These are phyloP conservation scores for Drosophila longiperda DNA, from an alignment of 2,888 invertebrate species.

Conservation along the genomic window DNA sequence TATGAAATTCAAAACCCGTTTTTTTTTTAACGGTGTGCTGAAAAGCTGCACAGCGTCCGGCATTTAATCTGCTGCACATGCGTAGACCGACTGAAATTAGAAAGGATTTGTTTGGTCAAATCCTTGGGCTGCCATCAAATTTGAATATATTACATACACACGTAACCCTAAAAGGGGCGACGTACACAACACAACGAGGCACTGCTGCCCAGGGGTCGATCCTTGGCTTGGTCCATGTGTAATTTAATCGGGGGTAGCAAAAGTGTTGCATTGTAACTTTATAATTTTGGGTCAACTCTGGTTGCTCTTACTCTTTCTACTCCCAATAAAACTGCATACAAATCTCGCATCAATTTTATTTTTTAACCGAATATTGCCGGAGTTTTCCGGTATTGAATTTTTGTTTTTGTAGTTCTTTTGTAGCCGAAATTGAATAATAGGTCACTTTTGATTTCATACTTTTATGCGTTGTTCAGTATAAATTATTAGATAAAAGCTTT, in stretches of 20 bases:
- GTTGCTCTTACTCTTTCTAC: constrained; percentile 32
- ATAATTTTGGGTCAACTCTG: constrained; percentile 74
- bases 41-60: constrained; percentile 73
- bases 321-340: constrained; percentile 43
- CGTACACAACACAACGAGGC: constrained; percentile 39
- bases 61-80: constrained; percentile 71
- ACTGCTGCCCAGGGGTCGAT: constrained; percentile 67
- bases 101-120: constrained; percentile 78
- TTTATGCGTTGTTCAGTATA: constrained; percentile 19
- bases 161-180: constrained; percentile 56
- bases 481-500: constrained; percentile 50
- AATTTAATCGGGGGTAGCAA: constrained; percentile 64
- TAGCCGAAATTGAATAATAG: constrained; percentile 35
- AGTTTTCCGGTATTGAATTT: constrained; percentile 13
- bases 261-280: constrained; percentile 75
- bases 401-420: constrained; percentile 9
- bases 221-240: constrained; percentile 54
- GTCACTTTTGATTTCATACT: constrained; percentile 21
- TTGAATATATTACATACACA: constrained; percentile 48
- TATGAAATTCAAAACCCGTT: constrained; percentile 76
- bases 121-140: constrained; percentile 58
- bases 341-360: constrained; percentile 68
- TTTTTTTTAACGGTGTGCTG: constrained; percentile 30
- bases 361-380: constrained; percentile 42
- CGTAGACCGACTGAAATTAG: constrained; percentile 62